A percentile compares a stretch with the other conserved stretches of the same genome.
phyloP scores from a whole-genome alignment of 2,888 invertebrate genomes.

The Caenorhabditis afra region DNA sequence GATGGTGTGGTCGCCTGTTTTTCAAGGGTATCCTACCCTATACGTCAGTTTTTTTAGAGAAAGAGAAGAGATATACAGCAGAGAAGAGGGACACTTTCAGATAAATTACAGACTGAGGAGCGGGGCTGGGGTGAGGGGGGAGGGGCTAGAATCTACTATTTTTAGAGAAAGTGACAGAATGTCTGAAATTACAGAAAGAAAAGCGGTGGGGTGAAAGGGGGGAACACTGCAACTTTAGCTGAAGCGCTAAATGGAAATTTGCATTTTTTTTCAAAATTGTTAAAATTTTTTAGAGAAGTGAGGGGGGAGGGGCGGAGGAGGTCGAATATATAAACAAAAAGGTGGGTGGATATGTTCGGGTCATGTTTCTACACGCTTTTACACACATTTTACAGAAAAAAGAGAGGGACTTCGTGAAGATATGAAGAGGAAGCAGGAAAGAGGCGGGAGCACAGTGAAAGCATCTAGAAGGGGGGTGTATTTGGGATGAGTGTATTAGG shows the following conservation, averaged over 20 bases:
- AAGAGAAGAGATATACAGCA: constrained; percentile 3
- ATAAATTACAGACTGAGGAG: constrained; percentile 6
- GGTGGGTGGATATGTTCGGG: constrained; percentile 46
- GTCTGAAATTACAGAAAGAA: constrained; percentile 23
- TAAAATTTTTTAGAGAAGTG: neutral
- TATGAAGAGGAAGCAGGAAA: constrained; percentile 1
- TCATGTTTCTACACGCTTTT: constrained; percentile 60
- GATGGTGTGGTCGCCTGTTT: constrained; percentile 27
- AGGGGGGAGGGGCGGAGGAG: neutral
- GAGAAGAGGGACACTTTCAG: constrained; percentile 10
- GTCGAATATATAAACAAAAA: constrained; percentile 51
- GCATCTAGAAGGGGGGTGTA: constrained; percentile 24
- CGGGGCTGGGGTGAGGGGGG: constrained; percentile 4
- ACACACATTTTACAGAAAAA: constrained; percentile 43
- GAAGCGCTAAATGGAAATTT: constrained; percentile 57
- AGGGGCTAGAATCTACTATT: neutral
- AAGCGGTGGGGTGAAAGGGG: neutral
- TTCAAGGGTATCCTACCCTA: constrained; percentile 53
- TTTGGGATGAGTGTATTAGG: neutral
- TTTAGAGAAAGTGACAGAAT: constrained; percentile 12
- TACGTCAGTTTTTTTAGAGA: constrained; percentile 37
- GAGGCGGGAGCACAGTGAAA: constrained; percentile 37
- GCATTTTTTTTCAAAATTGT: constrained; percentile 16
- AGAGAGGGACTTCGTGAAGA: neutral
- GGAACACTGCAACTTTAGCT: constrained; percentile 57